Conservation (phyloP, 2,888 invertebrate genomes). For the Arge pagana region DNA sequence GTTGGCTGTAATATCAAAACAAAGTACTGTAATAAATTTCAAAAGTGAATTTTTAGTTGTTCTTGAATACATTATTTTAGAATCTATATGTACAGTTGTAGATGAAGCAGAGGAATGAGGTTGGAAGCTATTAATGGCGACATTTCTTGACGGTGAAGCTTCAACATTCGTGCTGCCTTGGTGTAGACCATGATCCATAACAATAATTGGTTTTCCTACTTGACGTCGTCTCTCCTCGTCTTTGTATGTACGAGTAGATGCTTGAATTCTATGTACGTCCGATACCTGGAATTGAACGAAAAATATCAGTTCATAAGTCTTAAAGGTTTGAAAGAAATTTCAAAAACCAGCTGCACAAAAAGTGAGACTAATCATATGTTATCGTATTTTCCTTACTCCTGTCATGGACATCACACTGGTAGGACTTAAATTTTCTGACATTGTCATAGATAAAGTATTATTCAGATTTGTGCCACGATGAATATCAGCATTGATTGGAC, state of each 20-base stretch:
- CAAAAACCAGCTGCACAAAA: neutral
- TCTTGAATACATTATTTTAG: no score
- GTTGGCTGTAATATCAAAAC: conserved; percentile 19
- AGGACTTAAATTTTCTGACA: neutral
- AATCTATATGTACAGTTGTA: no score
- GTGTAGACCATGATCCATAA: conserved; percentile 38
- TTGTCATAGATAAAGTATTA: neutral
- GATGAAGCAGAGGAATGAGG: no score
- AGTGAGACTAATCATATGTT: neutral
- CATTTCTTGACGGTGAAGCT: no score
- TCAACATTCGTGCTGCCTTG: no score
- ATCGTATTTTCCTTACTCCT: conserved; percentile 31
- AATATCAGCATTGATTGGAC: conserved; percentile 56
- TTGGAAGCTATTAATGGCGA: no score
- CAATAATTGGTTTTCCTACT: conserved; percentile 17
- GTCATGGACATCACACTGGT: conserved; percentile 27
- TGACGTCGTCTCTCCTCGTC: conserved; percentile 35
- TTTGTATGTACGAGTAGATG: conserved; percentile 34
- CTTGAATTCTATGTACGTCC: conserved; percentile 31
- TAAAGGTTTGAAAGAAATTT: neutral
- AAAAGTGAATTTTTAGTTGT: no score
- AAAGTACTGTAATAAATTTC: no score
- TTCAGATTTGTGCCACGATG: conserved; percentile 37
- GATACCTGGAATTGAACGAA: conserved; percentile 33
- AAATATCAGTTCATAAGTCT: neutral